Evolutionary conservation across 2,888 invertebrate genomes (phyloP).

Genomic region (Globia sparganii): DNA sequence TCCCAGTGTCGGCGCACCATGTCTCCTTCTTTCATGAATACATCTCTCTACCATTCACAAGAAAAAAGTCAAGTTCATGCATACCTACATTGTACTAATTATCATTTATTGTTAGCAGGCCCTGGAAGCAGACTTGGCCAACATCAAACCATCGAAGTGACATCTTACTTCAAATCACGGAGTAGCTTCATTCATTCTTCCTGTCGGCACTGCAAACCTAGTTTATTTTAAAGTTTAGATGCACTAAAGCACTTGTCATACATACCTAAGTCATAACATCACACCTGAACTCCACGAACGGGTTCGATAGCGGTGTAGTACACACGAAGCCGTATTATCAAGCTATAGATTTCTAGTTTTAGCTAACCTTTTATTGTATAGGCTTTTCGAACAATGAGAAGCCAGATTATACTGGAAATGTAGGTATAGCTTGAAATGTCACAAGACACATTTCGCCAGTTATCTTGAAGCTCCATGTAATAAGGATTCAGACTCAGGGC

Average conservation of each 20-base stretch:
- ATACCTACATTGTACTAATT: constrained; percentile 23
- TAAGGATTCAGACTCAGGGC: not conserved
- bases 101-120: constrained; percentile 62
- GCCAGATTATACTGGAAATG: too few species aligned
- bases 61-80: not conserved
- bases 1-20: not conserved
- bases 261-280: not conserved
- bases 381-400: too few species aligned
- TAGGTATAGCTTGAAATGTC: too few species aligned
- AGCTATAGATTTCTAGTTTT: not conserved
- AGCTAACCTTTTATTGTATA: too few species aligned
- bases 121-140: constrained; percentile 70
- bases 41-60: not conserved
- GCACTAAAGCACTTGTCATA: constrained; percentile 41
- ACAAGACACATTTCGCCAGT: not conserved
- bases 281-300: not conserved
- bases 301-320: too few species aligned
- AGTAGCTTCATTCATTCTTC: constrained; percentile 9
- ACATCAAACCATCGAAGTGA: constrained; percentile 44
- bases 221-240: constrained; percentile 3
- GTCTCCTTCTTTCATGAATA: not conserved
- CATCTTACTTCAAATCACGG: not conserved
- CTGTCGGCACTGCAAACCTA: not conserved
- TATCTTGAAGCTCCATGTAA: not conserved
- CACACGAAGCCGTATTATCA: not conserved